A percentile compares a stretch with the other conserved stretches of the same genome.
phyloP scores from a whole-genome alignment of 2,888 invertebrate genomes.

The Linyphia triangularis region DNA sequence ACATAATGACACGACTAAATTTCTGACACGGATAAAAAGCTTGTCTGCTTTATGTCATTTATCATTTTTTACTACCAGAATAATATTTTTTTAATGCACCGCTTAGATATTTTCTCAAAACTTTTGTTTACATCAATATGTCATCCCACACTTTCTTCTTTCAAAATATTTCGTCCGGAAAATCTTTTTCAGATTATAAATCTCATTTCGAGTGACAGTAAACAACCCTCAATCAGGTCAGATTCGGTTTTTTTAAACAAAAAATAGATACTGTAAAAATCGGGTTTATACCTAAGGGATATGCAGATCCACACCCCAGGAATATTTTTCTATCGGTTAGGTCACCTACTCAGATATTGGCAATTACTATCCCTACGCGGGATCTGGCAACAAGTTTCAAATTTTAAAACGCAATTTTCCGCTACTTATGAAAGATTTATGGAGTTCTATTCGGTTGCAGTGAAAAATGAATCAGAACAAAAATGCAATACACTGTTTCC shows the following conservation, averaged over 20 bases:
- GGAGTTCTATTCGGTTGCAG: constrained; percentile 34
- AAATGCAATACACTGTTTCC: constrained; percentile 18
- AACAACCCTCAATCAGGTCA: constrained; percentile 42
- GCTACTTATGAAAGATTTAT: constrained; percentile 72
- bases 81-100: no score
- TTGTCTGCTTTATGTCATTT: no score
- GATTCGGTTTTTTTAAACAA: constrained; percentile 13
- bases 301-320: constrained; percentile 28
- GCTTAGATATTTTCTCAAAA: no score
- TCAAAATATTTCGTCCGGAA: background rate
- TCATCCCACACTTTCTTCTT: background rate
- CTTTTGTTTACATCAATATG: background rate
- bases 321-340: constrained; percentile 9
- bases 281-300: background rate
- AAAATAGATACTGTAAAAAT: background rate
- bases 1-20: no score
- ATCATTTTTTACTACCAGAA: no score
- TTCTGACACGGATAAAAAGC: no score
- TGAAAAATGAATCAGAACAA: constrained; percentile 30
- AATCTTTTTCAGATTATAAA: constrained; percentile 16
- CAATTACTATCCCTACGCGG: constrained; percentile 46
- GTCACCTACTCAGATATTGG: constrained; percentile 49
- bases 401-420: constrained; percentile 70
- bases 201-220: constrained; percentile 34
- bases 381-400: constrained; percentile 70